Conservation (phyloP, 2,113 vertebrate genomes). For the Pristiophorus japonicus region DNA sequence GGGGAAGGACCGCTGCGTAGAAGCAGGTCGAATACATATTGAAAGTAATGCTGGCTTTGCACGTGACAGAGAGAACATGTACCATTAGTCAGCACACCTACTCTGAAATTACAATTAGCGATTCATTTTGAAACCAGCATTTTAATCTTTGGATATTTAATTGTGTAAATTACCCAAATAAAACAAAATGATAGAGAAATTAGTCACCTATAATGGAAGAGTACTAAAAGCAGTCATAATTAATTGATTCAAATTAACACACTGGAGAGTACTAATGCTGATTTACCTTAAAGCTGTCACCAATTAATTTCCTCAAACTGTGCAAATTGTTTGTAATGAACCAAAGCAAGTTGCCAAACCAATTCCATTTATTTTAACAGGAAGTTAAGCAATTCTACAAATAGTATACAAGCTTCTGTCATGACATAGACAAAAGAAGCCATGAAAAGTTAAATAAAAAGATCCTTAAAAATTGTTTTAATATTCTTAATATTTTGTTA, state of each 20-base stretch:
- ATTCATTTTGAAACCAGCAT: neutral
- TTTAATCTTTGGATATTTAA: neutral
- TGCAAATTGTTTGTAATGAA: neutral
- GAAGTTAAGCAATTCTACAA: neutral
- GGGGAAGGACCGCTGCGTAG: too few relatives aligned
- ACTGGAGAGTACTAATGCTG: neutral
- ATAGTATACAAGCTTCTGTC: neutral
- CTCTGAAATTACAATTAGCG: neutral
- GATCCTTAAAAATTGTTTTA: neutral
- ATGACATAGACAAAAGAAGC: neutral
- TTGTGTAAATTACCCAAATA: conserved; percentile 15
- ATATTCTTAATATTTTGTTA: neutral
- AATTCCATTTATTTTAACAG: neutral
- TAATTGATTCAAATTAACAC: conserved; percentile 8
- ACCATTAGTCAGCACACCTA: neutral
- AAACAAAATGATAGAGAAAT: neutral
- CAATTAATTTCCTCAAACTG: neutral
- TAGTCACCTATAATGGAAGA: neutral
- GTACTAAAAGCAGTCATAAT: neutral
- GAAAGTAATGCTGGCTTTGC: neutral
- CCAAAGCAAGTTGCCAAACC: neutral
- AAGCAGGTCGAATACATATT: neutral
- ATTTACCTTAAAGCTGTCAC: neutral
- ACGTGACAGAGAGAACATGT: neutral
- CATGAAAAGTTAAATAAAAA: neutral